Base-by-base conservation (phyloP, 2,888 invertebrate species). In the Megalurothrips usitatus region DNA sequence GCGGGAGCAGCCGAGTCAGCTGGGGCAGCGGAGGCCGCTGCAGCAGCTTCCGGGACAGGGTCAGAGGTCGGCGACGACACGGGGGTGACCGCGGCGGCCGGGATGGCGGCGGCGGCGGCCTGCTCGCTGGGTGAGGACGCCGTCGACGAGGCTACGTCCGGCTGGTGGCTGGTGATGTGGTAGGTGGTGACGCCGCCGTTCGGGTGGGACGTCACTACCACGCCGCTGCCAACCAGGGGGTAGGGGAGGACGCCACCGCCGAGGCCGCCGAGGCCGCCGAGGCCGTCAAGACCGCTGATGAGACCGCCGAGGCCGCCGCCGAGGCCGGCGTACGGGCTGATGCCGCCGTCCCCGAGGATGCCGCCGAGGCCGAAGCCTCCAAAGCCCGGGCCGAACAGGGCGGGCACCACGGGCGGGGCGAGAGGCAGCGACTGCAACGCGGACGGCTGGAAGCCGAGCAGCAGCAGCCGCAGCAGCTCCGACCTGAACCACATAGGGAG, bases 101-200 rank as follows among this genome's bases (percentile, higher is more conserved):
- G 23, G 68, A 10, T 26, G 26, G 68, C 68, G 23, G 68, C 23
- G 68, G 26, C 68, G 26, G 17, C 6, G 26, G 17, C 48, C 68
- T 23, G 81, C 12, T 63, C 79, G 79, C 28, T 23, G 78, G 26
- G 78, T 52, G 81, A 23, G 48, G 49, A 58, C 23, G 47, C 17
- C n/a, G 49, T 1, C 23, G 43, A 23, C 48, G 43, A 9, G 14
- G 19, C 14, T n/a, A n/a, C 58, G 79, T 34, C 14, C 3, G 34
- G 34, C 34, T 43, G 34, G 6, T 43, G 34, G 34, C 34, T 43
- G 34, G n/a, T 28, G 52, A 58, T 49, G 34, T 47, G 68, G 79
- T 81, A 75, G 78, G 81, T 78, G 52, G 79, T 34, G 75, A 78
- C 28, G 78, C 58, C 78, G 75, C 79, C 79, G 79, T 58, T 79